Base-by-base conservation (phyloP, 2,113 vertebrate genomes). In the Aspiorhynchus laticeps region DNA sequence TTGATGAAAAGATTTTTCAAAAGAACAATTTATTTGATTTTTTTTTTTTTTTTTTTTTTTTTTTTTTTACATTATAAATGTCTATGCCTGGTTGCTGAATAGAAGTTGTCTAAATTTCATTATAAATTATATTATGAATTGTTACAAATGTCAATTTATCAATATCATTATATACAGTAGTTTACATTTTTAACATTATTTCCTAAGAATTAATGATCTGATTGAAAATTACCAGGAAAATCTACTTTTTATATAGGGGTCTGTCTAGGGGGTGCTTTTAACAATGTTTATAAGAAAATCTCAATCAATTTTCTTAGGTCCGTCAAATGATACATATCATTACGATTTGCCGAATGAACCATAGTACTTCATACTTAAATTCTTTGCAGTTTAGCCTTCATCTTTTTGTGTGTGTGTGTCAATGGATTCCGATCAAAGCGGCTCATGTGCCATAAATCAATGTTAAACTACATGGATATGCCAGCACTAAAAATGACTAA, bases 401-500 rank as follows among this genome's bases (percentile, higher is more conserved):
- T 59, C 75, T 51, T 48, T 43, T 7, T 51, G 8, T 21, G 31
- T 69, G 43, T 41, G 63, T 28, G 79, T 75, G 78, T 75, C n/a
- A 46, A 12, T 53, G 12, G 31, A 41, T 24, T 38, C 31, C 4
- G 7, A 21, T 59, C 76, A 78, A 78, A 51, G 43, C 26, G 7
- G 17, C 61, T 33, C 9, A 24, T 56, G 5, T 73, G 83, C 33
- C 15, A 15, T 78, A 85, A 63, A 77, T 85, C 84, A 85, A 63
- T 84, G 67, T 59, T 74, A 56, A 84, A 84, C 82, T 41, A 84
- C 43, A 15, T 67, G 56, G 36, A 69, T 79, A 51, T 79, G 71
- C 41, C n/a, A 24, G 75, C n/a, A 7, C 67, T 80, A 56, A 84
- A 73, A 84, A 84, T 84, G 48, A 84, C 83, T 74, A 75, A 84